Percentiles rank a stretch among this genome's conserved stretches.
Conservation (phyloP, 2,113 vertebrate species). For the Ammodytes dubius region DNA sequence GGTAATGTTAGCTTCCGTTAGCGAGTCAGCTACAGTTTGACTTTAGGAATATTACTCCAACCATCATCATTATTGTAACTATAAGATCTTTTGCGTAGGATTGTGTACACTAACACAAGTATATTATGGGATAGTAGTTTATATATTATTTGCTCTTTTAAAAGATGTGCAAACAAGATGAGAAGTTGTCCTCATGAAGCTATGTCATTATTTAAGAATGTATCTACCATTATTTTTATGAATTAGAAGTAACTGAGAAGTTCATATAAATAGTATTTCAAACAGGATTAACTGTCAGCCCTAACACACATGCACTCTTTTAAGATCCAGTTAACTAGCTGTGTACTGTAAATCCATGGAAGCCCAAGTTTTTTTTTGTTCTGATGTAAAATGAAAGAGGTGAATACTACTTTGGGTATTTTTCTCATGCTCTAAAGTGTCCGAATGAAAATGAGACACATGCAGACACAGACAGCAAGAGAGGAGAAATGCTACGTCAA, state of each 20-base stretch:
- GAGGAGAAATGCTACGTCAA: not conserved
- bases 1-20: not conserved
- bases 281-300: not conserved
- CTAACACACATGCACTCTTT: not conserved
- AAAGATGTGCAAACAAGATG: not conserved
- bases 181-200: not conserved
- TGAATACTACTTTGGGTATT: conserved; percentile 7
- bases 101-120: not conserved
- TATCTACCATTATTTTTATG: not conserved
- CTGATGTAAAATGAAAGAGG: not conserved
- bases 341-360: not conserved
- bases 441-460: not conserved
- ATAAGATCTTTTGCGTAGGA: not conserved
- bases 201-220: not conserved
- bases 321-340: conserved; percentile 2
- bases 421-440: not conserved
- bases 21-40: not conserved
- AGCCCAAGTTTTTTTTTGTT: not conserved
- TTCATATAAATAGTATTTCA: conserved; percentile 5
- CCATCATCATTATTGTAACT: not conserved
- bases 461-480: not conserved
- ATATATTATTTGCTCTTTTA: not conserved
- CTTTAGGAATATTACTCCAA: not conserved
- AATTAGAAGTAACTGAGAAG: not conserved
- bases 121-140: not conserved